Conservation (phyloP, 1,140 invertebrate genomes). For the Calliopsis andreniformis region DNA sequence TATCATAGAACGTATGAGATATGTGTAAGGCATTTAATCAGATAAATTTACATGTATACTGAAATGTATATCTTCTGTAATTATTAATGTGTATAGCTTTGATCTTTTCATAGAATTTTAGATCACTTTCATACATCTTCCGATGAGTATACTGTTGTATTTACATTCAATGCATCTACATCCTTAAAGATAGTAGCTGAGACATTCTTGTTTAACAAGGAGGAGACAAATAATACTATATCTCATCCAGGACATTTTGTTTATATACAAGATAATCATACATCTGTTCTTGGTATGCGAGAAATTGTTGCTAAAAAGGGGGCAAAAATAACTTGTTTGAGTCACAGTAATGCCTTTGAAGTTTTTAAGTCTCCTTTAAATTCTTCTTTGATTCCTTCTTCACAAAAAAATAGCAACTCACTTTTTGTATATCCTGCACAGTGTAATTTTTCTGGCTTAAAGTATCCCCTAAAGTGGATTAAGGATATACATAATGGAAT, state of each 20-base stretch:
- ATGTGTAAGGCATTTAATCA: conserved; percentile 82
- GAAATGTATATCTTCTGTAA: too few species aligned
- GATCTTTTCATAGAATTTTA: conserved; percentile 85
- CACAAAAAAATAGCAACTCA: conserved; percentile 80
- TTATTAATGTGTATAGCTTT: too few species aligned
- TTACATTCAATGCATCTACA: conserved; percentile 94
- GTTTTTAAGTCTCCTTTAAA: conserved; percentile 68
- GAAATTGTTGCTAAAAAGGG: conserved; percentile 83
- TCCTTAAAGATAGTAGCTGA: conserved; percentile 93
- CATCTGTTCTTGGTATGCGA: conserved; percentile 95
- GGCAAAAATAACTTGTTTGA: conserved; percentile 82
- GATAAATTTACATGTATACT: neutral
- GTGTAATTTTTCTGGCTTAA: conserved; percentile 96
- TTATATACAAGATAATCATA: conserved; percentile 96
- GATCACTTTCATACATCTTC: conserved; percentile 91
- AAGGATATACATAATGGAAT: conserved; percentile 84
- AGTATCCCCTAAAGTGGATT: conserved; percentile 92
- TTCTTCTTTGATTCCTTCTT: conserved; percentile 30
- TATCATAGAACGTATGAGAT: conserved; percentile 90
- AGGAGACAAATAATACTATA: conserved; percentile 59
- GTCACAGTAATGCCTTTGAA: conserved; percentile 80
- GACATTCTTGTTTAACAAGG: conserved; percentile 86
- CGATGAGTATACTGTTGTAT: conserved; percentile 93
- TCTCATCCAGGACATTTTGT: conserved; percentile 85
- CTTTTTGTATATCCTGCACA: conserved; percentile 95